Evolutionary conservation across 2,888 invertebrate genomes (phyloP).

Genomic region (Mythimna impura): DNA sequence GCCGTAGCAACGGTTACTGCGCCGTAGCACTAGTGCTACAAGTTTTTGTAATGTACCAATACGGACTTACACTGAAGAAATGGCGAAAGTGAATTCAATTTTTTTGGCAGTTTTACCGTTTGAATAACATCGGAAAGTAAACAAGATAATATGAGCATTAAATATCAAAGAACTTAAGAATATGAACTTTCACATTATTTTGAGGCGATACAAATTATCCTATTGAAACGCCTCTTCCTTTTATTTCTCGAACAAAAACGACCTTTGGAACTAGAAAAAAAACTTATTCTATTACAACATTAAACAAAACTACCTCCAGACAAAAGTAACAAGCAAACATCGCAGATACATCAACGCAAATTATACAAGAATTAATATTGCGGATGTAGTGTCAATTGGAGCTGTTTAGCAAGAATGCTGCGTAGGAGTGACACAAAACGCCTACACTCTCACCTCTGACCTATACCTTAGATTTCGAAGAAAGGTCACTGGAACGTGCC

Average conservation of each 20-base stretch:
- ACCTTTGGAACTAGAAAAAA: neutral
- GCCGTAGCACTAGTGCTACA: constrained; percentile 30
- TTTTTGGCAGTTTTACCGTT: too few species aligned
- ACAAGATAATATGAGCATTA: too few species aligned
- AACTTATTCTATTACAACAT: neutral
- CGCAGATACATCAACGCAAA: neutral
- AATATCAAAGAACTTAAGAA: too few species aligned
- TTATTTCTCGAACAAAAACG: neutral
- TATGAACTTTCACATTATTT: too few species aligned
- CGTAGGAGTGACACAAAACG: constrained; percentile 38
- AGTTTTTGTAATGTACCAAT: constrained; percentile 1
- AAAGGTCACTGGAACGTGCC: constrained; percentile 12
- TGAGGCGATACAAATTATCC: too few species aligned
- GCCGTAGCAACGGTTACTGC: constrained; percentile 29
- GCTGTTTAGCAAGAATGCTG: constrained; percentile 24
- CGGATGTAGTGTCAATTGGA: constrained; percentile 13
- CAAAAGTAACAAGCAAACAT: constrained; percentile 9
- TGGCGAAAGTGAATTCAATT: too few species aligned
- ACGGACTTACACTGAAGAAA: too few species aligned
- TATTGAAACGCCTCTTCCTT: too few species aligned
- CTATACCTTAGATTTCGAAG: constrained; percentile 15
- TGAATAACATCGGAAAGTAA: too few species aligned
- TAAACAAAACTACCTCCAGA: neutral
- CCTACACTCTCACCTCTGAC: constrained; percentile 48
- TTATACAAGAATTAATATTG: constrained; percentile 7